Percentiles rank a stretch among this genome's conserved stretches.
These are phyloP conservation scores for Oxycera nigricornis DNA, from an alignment of 2,888 invertebrate species.

Conservation along the genomic window DNA sequence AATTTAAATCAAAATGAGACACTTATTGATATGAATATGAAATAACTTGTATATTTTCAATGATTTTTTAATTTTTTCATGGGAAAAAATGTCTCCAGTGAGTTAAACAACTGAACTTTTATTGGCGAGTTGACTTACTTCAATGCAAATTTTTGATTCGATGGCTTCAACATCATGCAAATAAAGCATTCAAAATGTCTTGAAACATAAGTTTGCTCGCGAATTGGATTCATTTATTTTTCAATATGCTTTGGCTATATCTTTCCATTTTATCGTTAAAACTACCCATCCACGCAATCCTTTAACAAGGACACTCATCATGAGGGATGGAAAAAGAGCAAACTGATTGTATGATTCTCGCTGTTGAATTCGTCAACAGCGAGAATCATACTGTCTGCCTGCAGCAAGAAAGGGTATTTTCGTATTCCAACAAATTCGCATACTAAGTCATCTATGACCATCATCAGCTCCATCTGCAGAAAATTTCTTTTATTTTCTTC, in stretches of 20 bases:
- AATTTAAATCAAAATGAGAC: no score
- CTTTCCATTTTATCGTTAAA: slow-evolving; percentile 15
- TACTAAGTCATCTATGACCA: background rate
- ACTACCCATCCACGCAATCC: background rate
- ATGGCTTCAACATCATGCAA: no score
- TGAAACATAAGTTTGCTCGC: background rate
- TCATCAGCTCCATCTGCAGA: background rate
- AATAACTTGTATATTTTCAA: no score
- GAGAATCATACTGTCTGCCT: no score
- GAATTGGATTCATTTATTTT: slow-evolving; percentile 7
- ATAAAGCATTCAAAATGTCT: background rate
- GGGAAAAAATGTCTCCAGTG: no score
- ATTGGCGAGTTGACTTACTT: no score
- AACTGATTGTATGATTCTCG: background rate
- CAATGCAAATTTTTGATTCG: no score
- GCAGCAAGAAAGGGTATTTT: background rate
- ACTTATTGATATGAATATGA: no score
- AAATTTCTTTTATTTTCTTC: background rate
- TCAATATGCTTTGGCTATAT: background rate
- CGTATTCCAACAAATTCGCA: slow-evolving; percentile 24
- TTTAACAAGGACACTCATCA: background rate
- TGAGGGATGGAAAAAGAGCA: background rate
- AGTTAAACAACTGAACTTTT: no score
- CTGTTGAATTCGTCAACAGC: no score
- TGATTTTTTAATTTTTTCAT: no score